These are phyloP conservation scores for Mormyrus proboscirostris DNA, from an alignment of 2,797 vertebrate species.

Conservation along the genomic window DNA sequence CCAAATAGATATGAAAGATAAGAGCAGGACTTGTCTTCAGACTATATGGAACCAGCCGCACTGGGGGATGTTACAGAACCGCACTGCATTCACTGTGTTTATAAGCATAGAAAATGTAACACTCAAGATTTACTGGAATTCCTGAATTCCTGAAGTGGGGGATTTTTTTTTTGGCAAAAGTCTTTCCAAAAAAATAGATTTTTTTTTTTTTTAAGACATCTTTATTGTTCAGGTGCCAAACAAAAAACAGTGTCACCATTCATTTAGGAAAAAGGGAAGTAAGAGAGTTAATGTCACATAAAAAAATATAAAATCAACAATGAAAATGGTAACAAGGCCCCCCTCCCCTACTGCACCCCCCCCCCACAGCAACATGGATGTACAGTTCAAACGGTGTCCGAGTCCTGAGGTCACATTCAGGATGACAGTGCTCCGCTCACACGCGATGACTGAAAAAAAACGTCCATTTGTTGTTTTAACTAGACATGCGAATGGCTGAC, in stretches of 20 bases:
- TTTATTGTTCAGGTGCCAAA: conserved; percentile 22
- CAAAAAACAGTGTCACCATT: conserved; percentile 20
- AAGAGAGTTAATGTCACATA: conserved; percentile 20
- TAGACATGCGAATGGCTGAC: conserved; percentile 18
- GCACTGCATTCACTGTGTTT: not conserved
- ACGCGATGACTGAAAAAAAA: not conserved
- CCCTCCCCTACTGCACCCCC: not conserved
- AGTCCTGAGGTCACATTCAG: conserved; percentile 18
- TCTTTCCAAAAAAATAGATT: not conserved
- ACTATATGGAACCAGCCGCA: not conserved
- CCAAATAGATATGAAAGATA: not conserved
- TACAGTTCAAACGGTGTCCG: conserved; percentile 10
- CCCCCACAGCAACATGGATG: conserved; percentile 8
- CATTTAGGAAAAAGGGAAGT: conserved; percentile 4
- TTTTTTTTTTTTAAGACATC: conserved; percentile 5
- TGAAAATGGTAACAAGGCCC: conserved; percentile 16
- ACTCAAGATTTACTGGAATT: not conserved
- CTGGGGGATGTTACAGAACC: not conserved
- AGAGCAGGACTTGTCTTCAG: not conserved
- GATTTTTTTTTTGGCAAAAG: not conserved
- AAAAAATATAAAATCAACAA: conserved; percentile 22
- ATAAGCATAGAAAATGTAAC: not conserved
- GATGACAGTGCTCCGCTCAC: not conserved
- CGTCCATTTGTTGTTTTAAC: not conserved
- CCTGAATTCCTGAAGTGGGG: not conserved